Base-by-base conservation (phyloP, 2,113 vertebrate genomes). In the Dunckerocampus dactyliophorus region DNA sequence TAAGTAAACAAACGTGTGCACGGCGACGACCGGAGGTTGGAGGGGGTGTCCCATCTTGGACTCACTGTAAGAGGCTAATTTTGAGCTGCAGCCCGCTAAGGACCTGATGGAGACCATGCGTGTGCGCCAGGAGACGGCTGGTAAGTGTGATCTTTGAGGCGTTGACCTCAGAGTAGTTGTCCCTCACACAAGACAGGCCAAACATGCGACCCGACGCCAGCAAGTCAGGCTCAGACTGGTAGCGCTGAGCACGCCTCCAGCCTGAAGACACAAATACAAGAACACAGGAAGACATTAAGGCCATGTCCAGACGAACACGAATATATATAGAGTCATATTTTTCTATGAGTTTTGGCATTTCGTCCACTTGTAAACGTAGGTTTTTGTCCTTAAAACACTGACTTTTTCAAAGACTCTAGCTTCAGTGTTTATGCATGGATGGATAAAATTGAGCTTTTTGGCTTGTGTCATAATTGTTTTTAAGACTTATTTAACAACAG, bases 161-260 rank as follows among this genome's bases (percentile, higher is more conserved):
- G 74, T 98, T 98, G 80, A 94, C 89, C 69, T 95, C 92, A 0
- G 95, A 97, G 69, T 97, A 98, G 80, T 98, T 98, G 73, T 97
- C 93, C 83, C 93, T 93, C 79, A 98, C 85, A 67, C 95, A 99
- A 0, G 95, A 90, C 77, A 99, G 86, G 62, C 96, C 96, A 11
- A 94, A 95, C 95, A 99, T 97, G 77, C 93, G 94, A 62, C 96
- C 95, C 0, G 90, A 92, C 51, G 90, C 93, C 71, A 98, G 72
- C 93, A 92, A 93, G 53, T 98, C 94, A 68, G 94, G 93, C 67
- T 98, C 94, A 49, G 94, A 93, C 90, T 92, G 92, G 85, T 93
- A 93, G 58, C 92, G 92, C 65, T 93, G 88, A 69, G 93, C 92
- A 81, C 92, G 89, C 60, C 94, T 92, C 86, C 95, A 93, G 77